These are phyloP conservation scores for Tipula helvola DNA, from an alignment of 2,888 invertebrate genomes.

Conservation along the genomic window DNA sequence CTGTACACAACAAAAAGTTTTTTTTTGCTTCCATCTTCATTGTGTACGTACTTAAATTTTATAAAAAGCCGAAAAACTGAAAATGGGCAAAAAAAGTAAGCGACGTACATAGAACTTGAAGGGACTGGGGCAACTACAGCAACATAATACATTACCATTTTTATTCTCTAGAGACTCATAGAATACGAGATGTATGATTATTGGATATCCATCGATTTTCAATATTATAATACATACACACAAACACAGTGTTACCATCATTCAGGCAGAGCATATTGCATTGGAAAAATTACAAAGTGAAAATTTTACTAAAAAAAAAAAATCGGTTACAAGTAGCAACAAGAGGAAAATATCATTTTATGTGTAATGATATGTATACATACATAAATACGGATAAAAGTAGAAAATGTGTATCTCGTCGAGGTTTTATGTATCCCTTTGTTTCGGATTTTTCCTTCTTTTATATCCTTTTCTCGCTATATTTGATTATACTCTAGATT, in stretches of 20 bases:
- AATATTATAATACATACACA: neutral
- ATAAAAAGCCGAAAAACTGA: neutral
- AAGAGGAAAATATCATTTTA: neutral
- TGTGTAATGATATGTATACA: neutral
- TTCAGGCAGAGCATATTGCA: neutral
- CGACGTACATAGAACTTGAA: neutral
- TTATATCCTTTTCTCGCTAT: neutral
- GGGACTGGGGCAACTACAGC: slow-evolving; percentile 7
- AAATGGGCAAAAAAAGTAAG: neutral
- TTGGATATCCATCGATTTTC: slow-evolving; percentile 8
- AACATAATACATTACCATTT: slow-evolving; percentile 6
- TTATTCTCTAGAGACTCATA: slow-evolving; percentile 8
- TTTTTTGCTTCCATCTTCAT: neutral
- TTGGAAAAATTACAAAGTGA: neutral
- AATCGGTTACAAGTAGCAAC: neutral
- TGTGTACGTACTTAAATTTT: neutral
- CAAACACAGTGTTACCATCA: neutral
- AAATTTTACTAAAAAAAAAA: neutral
- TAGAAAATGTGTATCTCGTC: neutral
- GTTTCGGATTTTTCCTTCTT: neutral
- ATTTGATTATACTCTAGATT: neutral
- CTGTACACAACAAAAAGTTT: neutral
- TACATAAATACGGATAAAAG: neutral
- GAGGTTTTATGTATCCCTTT: neutral
- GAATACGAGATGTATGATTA: slow-evolving; percentile 6